phyloP scores from a whole-genome alignment of 2,797 vertebrate genomes.

The Champsocephalus gunnari region DNA sequence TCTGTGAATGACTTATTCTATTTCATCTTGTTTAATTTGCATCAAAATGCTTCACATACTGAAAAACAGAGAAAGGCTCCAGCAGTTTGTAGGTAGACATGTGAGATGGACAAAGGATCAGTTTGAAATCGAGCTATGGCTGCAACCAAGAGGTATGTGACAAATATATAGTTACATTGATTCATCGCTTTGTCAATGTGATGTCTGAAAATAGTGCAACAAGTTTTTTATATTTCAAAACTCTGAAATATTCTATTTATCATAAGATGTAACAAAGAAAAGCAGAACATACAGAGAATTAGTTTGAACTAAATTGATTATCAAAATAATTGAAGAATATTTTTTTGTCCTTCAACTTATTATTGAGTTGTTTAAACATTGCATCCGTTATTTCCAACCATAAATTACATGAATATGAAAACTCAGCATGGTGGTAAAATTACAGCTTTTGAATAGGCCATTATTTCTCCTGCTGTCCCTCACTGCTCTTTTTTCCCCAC shows the following conservation, averaged over 20 bases:
- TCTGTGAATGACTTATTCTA: conserved; percentile 7
- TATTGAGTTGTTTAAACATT: no score
- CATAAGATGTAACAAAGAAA: no score
- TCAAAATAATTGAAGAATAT: no score
- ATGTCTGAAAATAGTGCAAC: no score
- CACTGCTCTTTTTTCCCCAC: conserved; percentile 63
- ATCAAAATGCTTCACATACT: background rate
- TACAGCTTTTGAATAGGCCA: conserved; percentile 26
- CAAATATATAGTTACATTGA: no score
- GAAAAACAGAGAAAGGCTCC: background rate
- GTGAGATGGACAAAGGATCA: background rate
- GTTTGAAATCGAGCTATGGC: background rate
- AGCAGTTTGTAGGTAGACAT: background rate
- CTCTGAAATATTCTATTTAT: no score
- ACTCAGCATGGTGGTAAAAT: conserved; percentile 4
- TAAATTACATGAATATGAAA: background rate
- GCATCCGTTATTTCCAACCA: background rate
- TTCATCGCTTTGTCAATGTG: no score
- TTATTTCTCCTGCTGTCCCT: conserved; percentile 37
- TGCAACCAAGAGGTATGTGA: background rate
- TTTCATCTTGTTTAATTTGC: conserved; percentile 11
- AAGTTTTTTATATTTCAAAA: no score
- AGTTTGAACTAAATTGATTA: no score
- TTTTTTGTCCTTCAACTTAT: no score
- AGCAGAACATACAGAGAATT: no score